A percentile compares a stretch with the other conserved stretches of the same genome.
Conservation (phyloP, 1,140 invertebrate species). For the Steinernema feltiae region DNA sequence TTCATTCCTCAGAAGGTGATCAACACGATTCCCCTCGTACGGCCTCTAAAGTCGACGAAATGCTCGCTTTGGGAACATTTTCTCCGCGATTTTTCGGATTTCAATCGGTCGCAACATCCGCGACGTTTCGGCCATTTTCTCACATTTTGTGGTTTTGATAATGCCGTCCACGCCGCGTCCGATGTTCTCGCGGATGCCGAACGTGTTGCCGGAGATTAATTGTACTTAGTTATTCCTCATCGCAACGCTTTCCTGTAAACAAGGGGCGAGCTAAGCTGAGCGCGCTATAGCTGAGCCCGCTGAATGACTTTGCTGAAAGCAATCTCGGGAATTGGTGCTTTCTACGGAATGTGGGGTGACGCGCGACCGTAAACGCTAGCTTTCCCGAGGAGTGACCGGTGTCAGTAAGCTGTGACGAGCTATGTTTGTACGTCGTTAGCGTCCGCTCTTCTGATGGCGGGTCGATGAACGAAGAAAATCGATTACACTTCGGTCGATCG, state of each 20-base stretch:
- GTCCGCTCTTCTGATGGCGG: not conserved
- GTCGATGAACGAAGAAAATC: not conserved
- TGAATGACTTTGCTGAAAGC: not conserved
- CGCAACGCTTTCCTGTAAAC: conserved; percentile 8
- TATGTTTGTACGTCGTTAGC: not conserved
- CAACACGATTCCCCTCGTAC: not conserved
- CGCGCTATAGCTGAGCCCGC: not conserved
- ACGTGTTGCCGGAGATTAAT: not conserved
- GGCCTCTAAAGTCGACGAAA: no score
- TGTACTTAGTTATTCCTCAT: conserved; percentile 7
- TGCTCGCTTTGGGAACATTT: no score
- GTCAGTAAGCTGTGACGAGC: not conserved
- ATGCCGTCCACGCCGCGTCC: no score
- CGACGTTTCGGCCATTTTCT: no score
- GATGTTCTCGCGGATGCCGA: not conserved
- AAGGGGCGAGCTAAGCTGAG: not conserved
- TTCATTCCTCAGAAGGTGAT: not conserved
- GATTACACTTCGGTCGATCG: not conserved
- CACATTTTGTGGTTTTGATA: no score
- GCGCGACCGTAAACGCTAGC: no score
- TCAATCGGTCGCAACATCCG: no score
- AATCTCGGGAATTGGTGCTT: not conserved
- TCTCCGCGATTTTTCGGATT: no score
- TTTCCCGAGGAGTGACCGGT: not conserved
- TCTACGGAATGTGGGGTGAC: not conserved